A percentile compares a stretch with the other conserved stretches of the same genome.
Conservation (phyloP, 1,140 invertebrate species). For the Frieseomelitta varia region DNA sequence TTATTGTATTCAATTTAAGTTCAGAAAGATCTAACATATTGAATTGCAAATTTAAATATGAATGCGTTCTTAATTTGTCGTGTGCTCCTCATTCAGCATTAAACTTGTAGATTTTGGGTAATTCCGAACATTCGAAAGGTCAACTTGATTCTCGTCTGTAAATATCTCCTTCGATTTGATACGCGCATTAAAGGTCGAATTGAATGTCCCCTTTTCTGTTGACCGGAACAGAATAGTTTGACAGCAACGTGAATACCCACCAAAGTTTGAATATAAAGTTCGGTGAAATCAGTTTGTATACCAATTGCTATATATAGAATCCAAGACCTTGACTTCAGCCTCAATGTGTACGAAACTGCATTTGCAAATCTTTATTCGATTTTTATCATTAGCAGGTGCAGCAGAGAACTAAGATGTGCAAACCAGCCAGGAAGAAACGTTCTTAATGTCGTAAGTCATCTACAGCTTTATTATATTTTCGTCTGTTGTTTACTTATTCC, state of each 20-base stretch:
- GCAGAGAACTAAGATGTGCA: constrained; percentile 74
- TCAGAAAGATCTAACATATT: too few species aligned
- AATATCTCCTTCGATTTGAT: not conserved
- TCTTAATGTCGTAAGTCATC: constrained; percentile 74
- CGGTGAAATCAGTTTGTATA: constrained; percentile 31
- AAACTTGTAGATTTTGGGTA: too few species aligned
- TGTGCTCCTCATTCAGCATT: too few species aligned
- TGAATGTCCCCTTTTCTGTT: not conserved
- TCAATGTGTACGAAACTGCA: constrained; percentile 48
- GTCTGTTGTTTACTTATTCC: not conserved
- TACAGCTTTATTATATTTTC: not conserved
- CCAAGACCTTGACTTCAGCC: constrained; percentile 17
- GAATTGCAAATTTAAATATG: too few species aligned
- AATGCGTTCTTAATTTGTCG: too few species aligned
- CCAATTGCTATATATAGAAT: constrained; percentile 30
- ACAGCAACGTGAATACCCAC: constrained; percentile 25
- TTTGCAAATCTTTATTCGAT: constrained; percentile 63
- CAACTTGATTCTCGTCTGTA: too few species aligned
- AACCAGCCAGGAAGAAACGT: constrained; percentile 73
- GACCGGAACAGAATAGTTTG: constrained; percentile 22
- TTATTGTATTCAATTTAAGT: not conserved
- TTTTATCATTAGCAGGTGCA: constrained; percentile 65
- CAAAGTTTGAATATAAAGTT: constrained; percentile 37
- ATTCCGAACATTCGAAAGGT: too few species aligned
- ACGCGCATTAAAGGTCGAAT: not conserved